Evolutionary conservation across 2,888 invertebrate species (phyloP).

Genomic region (Drosophila picticornis): DNA sequence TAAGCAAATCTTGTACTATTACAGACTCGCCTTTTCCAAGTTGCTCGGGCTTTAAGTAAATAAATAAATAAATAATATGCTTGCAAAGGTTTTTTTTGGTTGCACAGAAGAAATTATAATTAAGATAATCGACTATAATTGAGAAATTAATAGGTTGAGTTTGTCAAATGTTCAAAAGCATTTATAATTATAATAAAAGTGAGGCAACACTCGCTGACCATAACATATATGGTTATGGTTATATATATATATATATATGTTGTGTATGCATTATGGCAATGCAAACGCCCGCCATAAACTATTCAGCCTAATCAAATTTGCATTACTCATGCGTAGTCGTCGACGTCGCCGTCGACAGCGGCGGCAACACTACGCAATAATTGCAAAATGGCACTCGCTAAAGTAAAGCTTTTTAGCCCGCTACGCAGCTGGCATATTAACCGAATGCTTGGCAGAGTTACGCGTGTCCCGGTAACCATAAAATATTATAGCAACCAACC

Average conservation of each 20-base stretch:
- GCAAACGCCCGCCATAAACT: constrained; percentile 29
- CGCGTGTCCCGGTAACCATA: constrained; percentile 35
- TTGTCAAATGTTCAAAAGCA: not conserved
- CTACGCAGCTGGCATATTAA: constrained; percentile 53
- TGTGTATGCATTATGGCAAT: constrained; percentile 31
- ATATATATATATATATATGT: not conserved
- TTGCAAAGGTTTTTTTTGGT: not conserved
- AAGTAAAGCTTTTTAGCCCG: constrained; percentile 40
- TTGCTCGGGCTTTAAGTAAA: not conserved
- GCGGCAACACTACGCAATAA: constrained; percentile 61
- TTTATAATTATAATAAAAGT: constrained; percentile 25
- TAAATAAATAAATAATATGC: not conserved
- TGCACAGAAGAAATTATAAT: not conserved
- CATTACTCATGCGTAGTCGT: constrained; percentile 71
- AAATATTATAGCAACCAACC: constrained; percentile 25
- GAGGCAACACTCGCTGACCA: constrained; percentile 53
- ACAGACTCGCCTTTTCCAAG: not conserved
- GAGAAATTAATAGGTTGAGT: not conserved
- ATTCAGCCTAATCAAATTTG: constrained; percentile 44
- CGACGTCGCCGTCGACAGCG: constrained; percentile 27
- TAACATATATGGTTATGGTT: constrained; percentile 13
- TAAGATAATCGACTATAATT: not conserved
- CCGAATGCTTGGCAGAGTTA: constrained; percentile 18
- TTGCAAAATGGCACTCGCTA: constrained; percentile 43
- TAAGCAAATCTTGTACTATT: not conserved